Evolutionary conservation across 2,113 vertebrate genomes (phyloP), one percentile per base, ranked within the genome.

Genomic region (Campylomormyrus tamandua): DNA sequence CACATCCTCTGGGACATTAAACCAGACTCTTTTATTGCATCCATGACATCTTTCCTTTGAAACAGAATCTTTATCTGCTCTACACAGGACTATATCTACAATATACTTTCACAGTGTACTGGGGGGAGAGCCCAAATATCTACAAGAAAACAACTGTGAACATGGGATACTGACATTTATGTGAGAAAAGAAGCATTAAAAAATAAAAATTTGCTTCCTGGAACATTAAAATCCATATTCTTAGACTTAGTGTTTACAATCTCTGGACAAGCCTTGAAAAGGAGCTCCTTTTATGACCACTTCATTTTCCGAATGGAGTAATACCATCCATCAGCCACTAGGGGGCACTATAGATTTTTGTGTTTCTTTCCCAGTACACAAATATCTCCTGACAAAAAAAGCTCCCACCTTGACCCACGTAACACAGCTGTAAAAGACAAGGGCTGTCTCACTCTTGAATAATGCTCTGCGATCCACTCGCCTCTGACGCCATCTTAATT

Each of bases 271-370:
- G n/a, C 62, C n/a, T 66, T 31, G 24, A 62, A 62, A 62, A 62
- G 2, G 2, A 27, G 58, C 58, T 66, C 62, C 62, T 11, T 66
- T 31, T 27, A 66, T 27, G 62, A 66, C 8, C n/a, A 9, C 21
- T 62, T 66, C 62, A 27, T 66, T 27, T 70, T 13, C n/a, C 31
- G 62, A 70, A 31, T 66, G 17, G 49, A 45, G 77, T n/a, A 46
- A 48, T 42, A 52, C 56, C 45, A 80, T 66, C 42, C 49, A 46
- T 21, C 21, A 58, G 35, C 70, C 87, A 90, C 90, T 27, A 90
- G 90, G 39, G 90, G 85, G 49, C 90, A 46, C 70, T 31, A 5
- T 88, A 80, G 74, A 70, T 70, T 70, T 70, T 42, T 80, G 35
- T 39, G 15, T 80, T 19, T 42, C 13, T 80, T 35, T 8, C 35